Percentiles rank a stretch among this genome's conserved stretches.
Conservation (phyloP, 2,113 vertebrate genomes). For the Trichomycterus rosablanca region DNA sequence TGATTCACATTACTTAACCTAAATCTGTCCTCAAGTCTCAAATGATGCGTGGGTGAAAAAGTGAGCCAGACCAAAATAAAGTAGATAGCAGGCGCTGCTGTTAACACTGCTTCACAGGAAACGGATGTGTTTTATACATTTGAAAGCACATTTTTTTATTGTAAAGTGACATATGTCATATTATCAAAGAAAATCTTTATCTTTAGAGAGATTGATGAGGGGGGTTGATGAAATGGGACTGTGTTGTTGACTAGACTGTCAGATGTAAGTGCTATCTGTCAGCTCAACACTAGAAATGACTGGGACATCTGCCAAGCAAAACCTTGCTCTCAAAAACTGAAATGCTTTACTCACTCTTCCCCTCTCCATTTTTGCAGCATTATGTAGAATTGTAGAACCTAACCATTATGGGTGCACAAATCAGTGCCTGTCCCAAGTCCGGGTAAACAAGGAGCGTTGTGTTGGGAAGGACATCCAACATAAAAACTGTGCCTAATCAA, state of each 20-base stretch:
- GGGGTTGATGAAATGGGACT: not conserved
- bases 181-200: not conserved
- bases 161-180: slow-evolving; percentile 2
- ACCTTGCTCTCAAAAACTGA: not conserved
- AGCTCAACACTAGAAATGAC: slow-evolving; percentile 8
- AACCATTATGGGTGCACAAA: too few species aligned
- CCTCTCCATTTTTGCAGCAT: too few species aligned
- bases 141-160: slow-evolving; percentile 5
- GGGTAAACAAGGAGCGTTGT: too few species aligned
- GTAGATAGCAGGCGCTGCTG: not conserved
- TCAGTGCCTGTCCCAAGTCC: too few species aligned
- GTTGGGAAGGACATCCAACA: too few species aligned
- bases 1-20: slow-evolving; percentile 24
- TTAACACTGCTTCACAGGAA: not conserved
- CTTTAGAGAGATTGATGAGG: not conserved
- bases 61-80: not conserved
- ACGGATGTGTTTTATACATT: too few species aligned
- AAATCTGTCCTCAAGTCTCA: slow-evolving; percentile 8
- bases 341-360: too few species aligned
- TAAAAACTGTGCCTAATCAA: too few species aligned
- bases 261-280: slow-evolving; percentile 9
- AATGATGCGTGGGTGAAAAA: not conserved
- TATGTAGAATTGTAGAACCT: too few species aligned
- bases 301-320: not conserved
- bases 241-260: not conserved